Base-by-base conservation (phyloP, 2,113 vertebrate genomes). In the Oryzias celebensis region DNA sequence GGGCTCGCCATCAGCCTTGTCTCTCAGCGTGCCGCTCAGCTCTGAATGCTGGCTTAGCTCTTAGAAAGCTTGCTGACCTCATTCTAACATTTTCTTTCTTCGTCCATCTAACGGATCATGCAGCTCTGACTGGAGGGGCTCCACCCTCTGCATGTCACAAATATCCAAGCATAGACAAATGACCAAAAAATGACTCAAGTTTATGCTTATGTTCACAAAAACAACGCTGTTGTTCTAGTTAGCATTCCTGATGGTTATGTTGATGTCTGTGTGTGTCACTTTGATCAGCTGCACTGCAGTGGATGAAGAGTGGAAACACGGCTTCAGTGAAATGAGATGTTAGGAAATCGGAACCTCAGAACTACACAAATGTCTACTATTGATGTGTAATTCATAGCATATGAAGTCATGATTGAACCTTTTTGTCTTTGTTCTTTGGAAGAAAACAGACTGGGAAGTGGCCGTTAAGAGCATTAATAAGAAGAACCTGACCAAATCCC, bases 401-500 rank as follows among this genome's bases (percentile, higher is more conserved):
- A 44, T 2, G 6, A 49, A n/a, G 10, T 18, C 45, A 16, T 54
- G 1, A n/a, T 16, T 7, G 23, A 48, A 66, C 10, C 28, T 51
- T 17, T 77, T 14, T 43, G 23, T 36, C 18, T 16, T 56, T 17
- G 71, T 8, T 53, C 7, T 49, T 53, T 58, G 18, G 14, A 72
- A 96, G 96, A 97, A 99, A 92, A 95, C 94, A 0, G 96, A 99
- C 75, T 99, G 97, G 97, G 96, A 98, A 82, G 97, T 99, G 81
- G 96, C 96, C 74, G 94, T 99, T 86, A 99, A 98, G 91, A 97
- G 95, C 90, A 98, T 99, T 79, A 99, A 98, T 90, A 98, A 98
- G 91, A 98, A 98, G 91, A 98, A 98, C 85, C 89, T 99, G 83
- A 97, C 96, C 26, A 99, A 98, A 89, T 99, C 96, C 75, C 97